Base-by-base conservation (phyloP, 2,888 invertebrate species). In the Thumatha senex region DNA sequence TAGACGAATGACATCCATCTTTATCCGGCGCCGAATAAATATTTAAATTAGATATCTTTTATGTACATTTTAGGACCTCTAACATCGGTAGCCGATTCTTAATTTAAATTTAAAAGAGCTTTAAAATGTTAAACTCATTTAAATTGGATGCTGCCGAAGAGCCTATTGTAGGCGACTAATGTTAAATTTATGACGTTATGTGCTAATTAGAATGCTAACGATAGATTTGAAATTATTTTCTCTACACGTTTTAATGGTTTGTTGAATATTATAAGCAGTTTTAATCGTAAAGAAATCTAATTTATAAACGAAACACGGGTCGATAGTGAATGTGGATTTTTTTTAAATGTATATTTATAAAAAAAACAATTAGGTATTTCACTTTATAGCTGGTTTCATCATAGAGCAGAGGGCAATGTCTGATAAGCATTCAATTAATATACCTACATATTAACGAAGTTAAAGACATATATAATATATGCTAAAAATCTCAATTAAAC, bases 1-100 rank as follows among this genome's bases (percentile, higher is more conserved):
- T 77, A 79, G 79, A 63, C 77, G 67, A 74, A 68, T 79, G 78
- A 80, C 81, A 85, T 85, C 77, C 67, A 79, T 85, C 84, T 84
- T 76, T 80, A 83, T 84, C 73, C 68, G 63, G 59, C 58, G 49
- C 72, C 67, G 62, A 72, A 74, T 70, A 75, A 75, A 76, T 74
- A 76, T 78, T 76, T 72, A 72, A 69, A 67, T 67, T 48, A 67
- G 67, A 53, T 57, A 47, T 69, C 52, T 56, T 57, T 51, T 39
- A 59, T 58, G 63, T 57, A 63, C 69, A 58, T 54, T 63, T 63
- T 54, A 57, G 57, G 58, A 56, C 40, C 46, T 56, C 56, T 48
- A 52, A 39, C 42, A 61, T 52, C 67, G 46, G 69, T 66, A 67
- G 70, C 61, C 39, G 41, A 29, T 56, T 54, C 61, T 63, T 61